A percentile compares a stretch with the other conserved stretches of the same genome.
phyloP scores from a whole-genome alignment of 2,888 invertebrate species.

The Zele albiditarsus region DNA sequence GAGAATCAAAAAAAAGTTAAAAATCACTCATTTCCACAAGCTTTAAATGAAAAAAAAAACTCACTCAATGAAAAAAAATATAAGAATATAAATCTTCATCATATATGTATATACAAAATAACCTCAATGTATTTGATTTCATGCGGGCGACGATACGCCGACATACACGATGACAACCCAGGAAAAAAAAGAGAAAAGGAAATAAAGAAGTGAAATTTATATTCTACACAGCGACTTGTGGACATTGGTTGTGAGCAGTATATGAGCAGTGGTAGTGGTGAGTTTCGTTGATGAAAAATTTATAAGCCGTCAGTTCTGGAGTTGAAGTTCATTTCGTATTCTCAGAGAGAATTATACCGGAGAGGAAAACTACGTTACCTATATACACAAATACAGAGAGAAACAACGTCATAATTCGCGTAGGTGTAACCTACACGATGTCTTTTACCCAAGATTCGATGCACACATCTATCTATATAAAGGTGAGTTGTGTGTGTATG shows the following conservation, averaged over 20 bases:
- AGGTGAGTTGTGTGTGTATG: background rate
- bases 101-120: background rate
- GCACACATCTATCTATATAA: too few relatives aligned
- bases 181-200: background rate
- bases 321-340: slow-evolving; percentile 44
- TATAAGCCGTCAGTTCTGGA: slow-evolving; percentile 27
- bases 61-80: background rate
- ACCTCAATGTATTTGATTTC: background rate
- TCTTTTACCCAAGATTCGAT: background rate
- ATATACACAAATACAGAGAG: background rate
- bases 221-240: slow-evolving; percentile 15
- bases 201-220: background rate
- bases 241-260: slow-evolving; percentile 26
- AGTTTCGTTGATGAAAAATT: slow-evolving; percentile 32
- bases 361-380: background rate
- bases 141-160: background rate
- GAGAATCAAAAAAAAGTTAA: background rate
- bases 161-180: background rate
- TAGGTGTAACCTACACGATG: background rate
- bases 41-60: background rate
- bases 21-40: background rate
- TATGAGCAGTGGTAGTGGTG: background rate
- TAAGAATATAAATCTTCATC: background rate
- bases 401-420: slow-evolving; percentile 6
- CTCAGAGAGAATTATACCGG: slow-evolving; percentile 47